phyloP scores from a whole-genome alignment of 1,140 invertebrate genomes.

The Pteromalus puparum region DNA sequence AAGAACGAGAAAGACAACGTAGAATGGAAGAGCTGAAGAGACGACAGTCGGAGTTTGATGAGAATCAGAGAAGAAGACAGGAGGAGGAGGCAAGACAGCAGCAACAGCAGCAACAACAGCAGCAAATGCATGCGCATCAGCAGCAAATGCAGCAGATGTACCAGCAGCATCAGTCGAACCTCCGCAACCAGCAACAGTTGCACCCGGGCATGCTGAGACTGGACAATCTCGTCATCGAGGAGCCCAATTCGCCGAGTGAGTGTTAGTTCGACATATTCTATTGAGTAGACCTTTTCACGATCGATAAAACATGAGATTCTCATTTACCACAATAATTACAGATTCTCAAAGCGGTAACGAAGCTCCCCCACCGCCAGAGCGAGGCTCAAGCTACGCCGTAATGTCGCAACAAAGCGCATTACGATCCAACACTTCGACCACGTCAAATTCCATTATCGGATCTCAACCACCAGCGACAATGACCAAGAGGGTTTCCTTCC shows the following conservation, averaged over 20 bases:
- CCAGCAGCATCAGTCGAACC: constrained; percentile 62
- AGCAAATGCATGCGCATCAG: constrained; percentile 64
- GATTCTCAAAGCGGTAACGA: constrained; percentile 69
- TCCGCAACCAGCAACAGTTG: constrained; percentile 63
- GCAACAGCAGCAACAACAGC: constrained; percentile 62
- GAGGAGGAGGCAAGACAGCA: constrained; percentile 72
- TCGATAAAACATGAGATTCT: not conserved
- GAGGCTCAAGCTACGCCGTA: constrained; percentile 87
- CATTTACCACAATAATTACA: constrained; percentile 43
- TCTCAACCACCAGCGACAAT: constrained; percentile 61
- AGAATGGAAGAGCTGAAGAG: constrained; percentile 77
- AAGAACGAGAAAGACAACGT: constrained; percentile 75
- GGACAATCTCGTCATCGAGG: constrained; percentile 77
- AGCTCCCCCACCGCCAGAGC: constrained; percentile 84
- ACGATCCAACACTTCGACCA: constrained; percentile 70
- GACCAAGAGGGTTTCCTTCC: constrained; percentile 84
- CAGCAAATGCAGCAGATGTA: constrained; percentile 66
- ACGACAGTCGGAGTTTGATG: constrained; percentile 75
- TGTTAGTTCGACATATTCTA: constrained; percentile 20
- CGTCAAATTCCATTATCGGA: constrained; percentile 68
- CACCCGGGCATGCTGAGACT: constrained; percentile 73
- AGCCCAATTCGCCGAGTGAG: constrained; percentile 69
- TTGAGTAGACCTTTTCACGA: not conserved
- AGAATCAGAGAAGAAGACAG: constrained; percentile 71
- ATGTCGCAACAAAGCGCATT: constrained; percentile 81